Conservation (phyloP, 2,888 invertebrate genomes). For the Dynastes maya region DNA sequence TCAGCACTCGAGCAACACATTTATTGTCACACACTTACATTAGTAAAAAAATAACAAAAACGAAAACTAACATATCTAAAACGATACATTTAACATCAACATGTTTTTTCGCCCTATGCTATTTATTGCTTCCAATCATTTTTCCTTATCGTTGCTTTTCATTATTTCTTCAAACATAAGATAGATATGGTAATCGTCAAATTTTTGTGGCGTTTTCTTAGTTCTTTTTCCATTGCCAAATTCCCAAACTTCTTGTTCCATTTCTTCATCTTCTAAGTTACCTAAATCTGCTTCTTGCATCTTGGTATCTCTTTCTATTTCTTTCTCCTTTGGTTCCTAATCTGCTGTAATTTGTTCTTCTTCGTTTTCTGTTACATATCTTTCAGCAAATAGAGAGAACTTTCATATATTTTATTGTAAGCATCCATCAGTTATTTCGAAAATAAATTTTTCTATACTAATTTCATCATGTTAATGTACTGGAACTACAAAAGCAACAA, state of each 20-base stretch:
- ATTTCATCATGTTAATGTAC: too few relatives aligned
- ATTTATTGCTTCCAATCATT: neutral
- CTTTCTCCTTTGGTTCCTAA: neutral
- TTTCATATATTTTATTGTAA: too few relatives aligned
- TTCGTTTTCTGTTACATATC: neutral
- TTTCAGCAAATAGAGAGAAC: neutral
- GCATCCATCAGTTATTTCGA: too few relatives aligned
- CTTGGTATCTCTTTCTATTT: neutral
- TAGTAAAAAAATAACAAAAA: too few relatives aligned
- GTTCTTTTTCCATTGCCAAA: neutral
- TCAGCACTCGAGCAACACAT: too few relatives aligned
- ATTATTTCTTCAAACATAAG: slow-evolving; percentile 33
- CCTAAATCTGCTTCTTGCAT: neutral
- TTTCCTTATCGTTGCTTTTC: neutral
- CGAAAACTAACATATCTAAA: too few relatives aligned
- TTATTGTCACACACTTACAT: too few relatives aligned
- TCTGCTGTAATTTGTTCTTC: neutral
- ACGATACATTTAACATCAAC: too few relatives aligned
- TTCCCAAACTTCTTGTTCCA: neutral
- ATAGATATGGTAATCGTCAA: slow-evolving; percentile 26
- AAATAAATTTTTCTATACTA: too few relatives aligned
- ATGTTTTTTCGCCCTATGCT: too few relatives aligned
- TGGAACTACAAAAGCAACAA: too few relatives aligned
- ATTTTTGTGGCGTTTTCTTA: slow-evolving; percentile 10
- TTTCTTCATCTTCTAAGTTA: neutral